Conservation (phyloP, 2,113 vertebrate species). For the Cynocephalus volans region DNA sequence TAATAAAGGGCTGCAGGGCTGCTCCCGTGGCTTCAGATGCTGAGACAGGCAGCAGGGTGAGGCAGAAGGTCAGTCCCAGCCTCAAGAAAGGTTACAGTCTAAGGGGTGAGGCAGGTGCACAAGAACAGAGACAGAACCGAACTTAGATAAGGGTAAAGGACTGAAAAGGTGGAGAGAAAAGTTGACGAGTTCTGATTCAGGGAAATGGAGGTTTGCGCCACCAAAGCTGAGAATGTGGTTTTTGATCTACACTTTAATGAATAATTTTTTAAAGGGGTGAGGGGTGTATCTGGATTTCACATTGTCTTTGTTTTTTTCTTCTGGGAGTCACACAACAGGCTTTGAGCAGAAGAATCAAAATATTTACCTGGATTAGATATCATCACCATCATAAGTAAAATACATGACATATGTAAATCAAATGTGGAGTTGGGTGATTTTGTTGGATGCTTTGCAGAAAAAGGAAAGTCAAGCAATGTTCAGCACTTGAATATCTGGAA, state of each 20-base stretch:
- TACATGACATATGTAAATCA: background rate
- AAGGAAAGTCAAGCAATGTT: background rate
- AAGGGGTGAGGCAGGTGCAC: accelerated
- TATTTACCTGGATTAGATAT: background rate
- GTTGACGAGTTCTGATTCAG: background rate
- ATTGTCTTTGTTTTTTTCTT: background rate
- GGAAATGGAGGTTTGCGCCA: background rate
- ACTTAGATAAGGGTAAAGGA: background rate
- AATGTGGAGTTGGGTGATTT: background rate
- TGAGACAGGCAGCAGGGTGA: background rate
- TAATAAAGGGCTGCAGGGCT: background rate
- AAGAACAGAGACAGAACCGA: background rate
- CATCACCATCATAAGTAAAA: background rate
- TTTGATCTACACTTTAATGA: background rate
- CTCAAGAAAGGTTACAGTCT: background rate
- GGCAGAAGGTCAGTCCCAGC: background rate
- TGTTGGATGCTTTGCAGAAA: background rate
- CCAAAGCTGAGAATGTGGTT: background rate
- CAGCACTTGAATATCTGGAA: background rate
- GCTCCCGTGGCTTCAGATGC: accelerated
- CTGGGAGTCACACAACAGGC: background rate
- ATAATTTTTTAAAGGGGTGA: background rate
- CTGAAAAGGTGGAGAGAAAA: background rate
- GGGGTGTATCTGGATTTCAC: background rate
- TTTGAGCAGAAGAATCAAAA: background rate